Base-by-base conservation (phyloP, 2,113 vertebrate genomes). In the Hippopotamus amphibius region DNA sequence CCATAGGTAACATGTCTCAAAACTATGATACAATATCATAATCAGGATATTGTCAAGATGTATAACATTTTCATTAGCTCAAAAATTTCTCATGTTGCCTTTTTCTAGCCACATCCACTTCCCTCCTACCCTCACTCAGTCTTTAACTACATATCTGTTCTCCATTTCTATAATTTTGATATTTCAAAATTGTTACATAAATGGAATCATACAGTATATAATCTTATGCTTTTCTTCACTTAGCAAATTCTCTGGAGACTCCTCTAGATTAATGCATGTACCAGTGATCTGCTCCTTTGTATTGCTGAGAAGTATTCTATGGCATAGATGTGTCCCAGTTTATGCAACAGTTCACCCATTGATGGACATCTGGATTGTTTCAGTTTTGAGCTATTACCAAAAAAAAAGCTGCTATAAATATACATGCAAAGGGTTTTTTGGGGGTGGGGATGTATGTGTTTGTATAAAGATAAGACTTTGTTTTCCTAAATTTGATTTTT, bases 361-460 rank as follows among this genome's bases (percentile, higher is more conserved):
- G 33, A 53, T 80, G 77, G 4, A 15, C 77, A 24, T 57, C 77
- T 57, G 53, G 53, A 57, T 80, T 80, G 12, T 80, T 80, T 80
- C 77, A 4, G 33, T 57, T 80, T 37, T 37, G n/a, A 57, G 77
- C 21, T 80, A 37, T 37, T 57, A 8, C 13, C 37, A 37, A 37
- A 37, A 5, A n/a, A n/a, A n/a, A 48, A n/a, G 33, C 12, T 50
- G 21, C 11, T 48, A 84, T 28, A 46, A 74, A 74, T 17, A 68
- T 28, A 17, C 10, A 14, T 11, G 5, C 69, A n/a, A 2, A 37
- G 9, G 2, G 0, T 48, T 15, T 43, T n/a, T 50, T 5, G 65
- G 61, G 28, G 13, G 28, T 46, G 7, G 16, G 5, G 6, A 37
- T 37, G 37, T 37, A 37, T 65, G 28, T 65, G 13, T 30, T 28